Percentiles rank a stretch among this genome's conserved stretches.
Conservation (phyloP, 2,797 vertebrate species). For the Zalophus californianus region DNA sequence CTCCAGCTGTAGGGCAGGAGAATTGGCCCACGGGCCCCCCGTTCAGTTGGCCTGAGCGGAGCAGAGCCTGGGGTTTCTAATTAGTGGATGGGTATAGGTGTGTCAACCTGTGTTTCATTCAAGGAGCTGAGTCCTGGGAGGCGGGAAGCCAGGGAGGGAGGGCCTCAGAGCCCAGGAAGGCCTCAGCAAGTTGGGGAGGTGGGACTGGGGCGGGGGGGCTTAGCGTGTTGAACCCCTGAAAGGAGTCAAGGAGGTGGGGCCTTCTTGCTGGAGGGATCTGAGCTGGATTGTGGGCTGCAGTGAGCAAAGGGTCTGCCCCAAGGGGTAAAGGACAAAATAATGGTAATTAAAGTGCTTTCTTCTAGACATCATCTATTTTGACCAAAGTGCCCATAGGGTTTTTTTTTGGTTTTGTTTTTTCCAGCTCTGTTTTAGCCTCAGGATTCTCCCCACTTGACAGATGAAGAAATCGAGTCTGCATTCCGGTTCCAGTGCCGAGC, state of each 20-base stretch:
- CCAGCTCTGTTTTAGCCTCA: background rate
- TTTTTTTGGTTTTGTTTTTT: background rate
- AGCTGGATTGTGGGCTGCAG: background rate
- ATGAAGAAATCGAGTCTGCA: conserved; percentile 1
- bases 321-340: background rate
- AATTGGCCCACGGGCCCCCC: conserved; percentile 54
- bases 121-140: conserved; percentile 12
- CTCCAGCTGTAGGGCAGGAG: conserved; percentile 36
- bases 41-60: conserved; percentile 1
- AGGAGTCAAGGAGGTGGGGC: background rate
- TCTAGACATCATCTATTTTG: background rate
- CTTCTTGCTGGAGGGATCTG: background rate
- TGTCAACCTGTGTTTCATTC: conserved; percentile 65
- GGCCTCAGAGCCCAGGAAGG: background rate
- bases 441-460: background rate
- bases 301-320: background rate
- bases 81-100: conserved; percentile 63
- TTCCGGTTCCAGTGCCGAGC: background rate
- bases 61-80: conserved; percentile 69
- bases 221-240: background rate
- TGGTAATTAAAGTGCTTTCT: background rate
- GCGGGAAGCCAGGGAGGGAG: background rate
- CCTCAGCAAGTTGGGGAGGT: background rate
- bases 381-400: background rate
- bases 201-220: background rate